Conservation (phyloP, 1,140 invertebrate species). For the Magallana ariakensis region DNA sequence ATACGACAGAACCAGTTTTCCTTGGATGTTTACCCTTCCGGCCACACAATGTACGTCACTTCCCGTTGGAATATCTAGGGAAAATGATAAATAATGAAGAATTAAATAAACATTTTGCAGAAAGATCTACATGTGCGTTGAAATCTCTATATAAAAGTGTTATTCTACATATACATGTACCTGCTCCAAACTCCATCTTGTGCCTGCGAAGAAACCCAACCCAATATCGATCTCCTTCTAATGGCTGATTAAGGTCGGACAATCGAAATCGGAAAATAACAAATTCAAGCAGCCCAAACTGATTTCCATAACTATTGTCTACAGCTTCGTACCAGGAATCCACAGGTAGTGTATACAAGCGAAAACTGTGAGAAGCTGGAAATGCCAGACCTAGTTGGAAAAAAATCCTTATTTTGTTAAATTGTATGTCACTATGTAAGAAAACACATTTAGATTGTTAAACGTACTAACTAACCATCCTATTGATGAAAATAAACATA, state of each 20-base stretch:
- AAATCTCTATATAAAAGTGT: too few relatives aligned
- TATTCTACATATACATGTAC: neutral
- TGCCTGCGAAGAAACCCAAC: neutral
- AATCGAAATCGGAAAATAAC: conserved; percentile 6
- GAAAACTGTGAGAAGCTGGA: neutral
- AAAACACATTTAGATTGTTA: too few relatives aligned
- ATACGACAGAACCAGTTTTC: neutral
- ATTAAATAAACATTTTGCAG: too few relatives aligned
- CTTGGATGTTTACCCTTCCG: neutral
- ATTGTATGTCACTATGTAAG: too few relatives aligned
- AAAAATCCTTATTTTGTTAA: neutral
- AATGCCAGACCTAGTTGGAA: neutral
- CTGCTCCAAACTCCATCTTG: neutral
- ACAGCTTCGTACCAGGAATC: neutral
- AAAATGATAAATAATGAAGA: neutral
- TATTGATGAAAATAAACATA: too few relatives aligned
- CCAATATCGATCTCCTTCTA: neutral
- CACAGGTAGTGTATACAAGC: neutral
- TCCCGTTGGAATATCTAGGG: neutral
- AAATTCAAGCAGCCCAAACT: conserved; percentile 20
- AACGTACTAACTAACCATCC: too few relatives aligned
- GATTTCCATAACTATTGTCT: neutral
- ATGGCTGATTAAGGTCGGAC: neutral
- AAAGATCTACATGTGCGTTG: too few relatives aligned
- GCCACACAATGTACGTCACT: neutral